Percentiles rank a stretch among this genome's conserved stretches.
Conservation (phyloP, 1,140 invertebrate genomes). For the Drosophila busckii region DNA sequence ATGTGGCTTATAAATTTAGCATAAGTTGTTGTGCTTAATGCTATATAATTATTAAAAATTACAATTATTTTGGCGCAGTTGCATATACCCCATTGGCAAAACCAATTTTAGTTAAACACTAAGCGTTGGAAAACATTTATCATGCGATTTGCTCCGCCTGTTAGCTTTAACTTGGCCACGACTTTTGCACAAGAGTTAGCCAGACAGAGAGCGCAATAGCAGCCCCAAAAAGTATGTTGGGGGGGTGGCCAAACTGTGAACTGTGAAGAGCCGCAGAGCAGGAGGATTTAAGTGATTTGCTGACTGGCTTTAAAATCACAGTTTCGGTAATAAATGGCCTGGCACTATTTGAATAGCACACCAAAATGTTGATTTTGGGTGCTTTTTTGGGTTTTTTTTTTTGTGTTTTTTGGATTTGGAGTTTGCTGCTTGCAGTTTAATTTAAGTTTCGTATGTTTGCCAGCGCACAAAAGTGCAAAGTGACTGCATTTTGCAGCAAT, state of each 20-base stretch:
- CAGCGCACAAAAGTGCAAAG: constrained; percentile 59
- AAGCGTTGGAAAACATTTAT: constrained; percentile 65
- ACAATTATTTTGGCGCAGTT: background rate
- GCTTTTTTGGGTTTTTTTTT: background rate
- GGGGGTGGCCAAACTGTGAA: too few species aligned
- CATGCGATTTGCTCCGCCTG: constrained; percentile 59
- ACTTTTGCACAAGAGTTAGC: constrained; percentile 55
- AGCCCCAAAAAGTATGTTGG: too few species aligned
- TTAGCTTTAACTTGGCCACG: constrained; percentile 59
- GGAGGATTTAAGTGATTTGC: constrained; percentile 73
- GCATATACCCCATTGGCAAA: constrained; percentile 7
- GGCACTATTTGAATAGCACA: constrained; percentile 56
- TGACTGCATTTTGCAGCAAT: constrained; percentile 65
- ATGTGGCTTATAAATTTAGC: too few species aligned
- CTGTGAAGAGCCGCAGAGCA: background rate
- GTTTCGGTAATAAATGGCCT: constrained; percentile 61
- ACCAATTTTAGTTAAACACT: constrained; percentile 6
- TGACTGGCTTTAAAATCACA: constrained; percentile 69
- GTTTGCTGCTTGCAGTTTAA: too few species aligned
- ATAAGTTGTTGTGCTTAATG: constrained; percentile 1
- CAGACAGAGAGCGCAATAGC: too few species aligned
- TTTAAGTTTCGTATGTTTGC: constrained; percentile 64
- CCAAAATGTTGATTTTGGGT: constrained; percentile 46
- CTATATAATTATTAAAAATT: background rate
- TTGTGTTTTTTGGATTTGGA: constrained; percentile 33